phyloP scores from a whole-genome alignment of 2,797 vertebrate genomes.

The Dallia pectoralis region DNA sequence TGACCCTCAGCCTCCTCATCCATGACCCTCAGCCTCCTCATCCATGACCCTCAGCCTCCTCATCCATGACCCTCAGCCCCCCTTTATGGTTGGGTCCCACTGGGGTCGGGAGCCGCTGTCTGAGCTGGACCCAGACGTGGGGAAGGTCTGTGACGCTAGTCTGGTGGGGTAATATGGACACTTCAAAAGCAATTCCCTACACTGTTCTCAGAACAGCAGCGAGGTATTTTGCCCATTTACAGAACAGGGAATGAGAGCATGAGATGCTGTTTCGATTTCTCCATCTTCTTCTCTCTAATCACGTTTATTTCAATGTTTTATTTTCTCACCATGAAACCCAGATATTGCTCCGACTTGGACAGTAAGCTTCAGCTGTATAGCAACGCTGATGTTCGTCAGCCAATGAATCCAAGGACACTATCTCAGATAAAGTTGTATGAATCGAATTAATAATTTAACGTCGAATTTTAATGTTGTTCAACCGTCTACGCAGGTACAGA shows the following conservation, averaged over 20 bases:
- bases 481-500: slow-evolving; percentile 35
- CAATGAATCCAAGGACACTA: slow-evolving; percentile 55
- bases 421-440: slow-evolving; percentile 40
- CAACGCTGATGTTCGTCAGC: slow-evolving; percentile 43
- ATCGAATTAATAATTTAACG: slow-evolving; percentile 45
- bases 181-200: slow-evolving; percentile 51
- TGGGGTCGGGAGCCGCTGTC: slow-evolving; percentile 51
- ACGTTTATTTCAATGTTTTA: slow-evolving; percentile 8
- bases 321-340: slow-evolving; percentile 6
- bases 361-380: slow-evolving; percentile 43
- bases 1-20: slow-evolving; percentile 18
- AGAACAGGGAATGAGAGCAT: slow-evolving; percentile 20
- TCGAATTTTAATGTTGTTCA: slow-evolving; percentile 27
- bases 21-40: too few relatives aligned
- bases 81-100: slow-evolving; percentile 54
- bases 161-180: slow-evolving; percentile 44
- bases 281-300: slow-evolving; percentile 5
- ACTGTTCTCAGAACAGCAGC: slow-evolving; percentile 30
- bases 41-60: slow-evolving; percentile 10
- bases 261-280: slow-evolving; percentile 12
- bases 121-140: slow-evolving; percentile 25
- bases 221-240: slow-evolving; percentile 38
- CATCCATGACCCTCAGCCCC: slow-evolving; percentile 2
- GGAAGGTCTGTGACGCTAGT: slow-evolving; percentile 32
- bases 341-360: slow-evolving; percentile 24